Evolutionary conservation across 1,140 invertebrate genomes (phyloP).

Genomic region (Pinna nobilis): DNA sequence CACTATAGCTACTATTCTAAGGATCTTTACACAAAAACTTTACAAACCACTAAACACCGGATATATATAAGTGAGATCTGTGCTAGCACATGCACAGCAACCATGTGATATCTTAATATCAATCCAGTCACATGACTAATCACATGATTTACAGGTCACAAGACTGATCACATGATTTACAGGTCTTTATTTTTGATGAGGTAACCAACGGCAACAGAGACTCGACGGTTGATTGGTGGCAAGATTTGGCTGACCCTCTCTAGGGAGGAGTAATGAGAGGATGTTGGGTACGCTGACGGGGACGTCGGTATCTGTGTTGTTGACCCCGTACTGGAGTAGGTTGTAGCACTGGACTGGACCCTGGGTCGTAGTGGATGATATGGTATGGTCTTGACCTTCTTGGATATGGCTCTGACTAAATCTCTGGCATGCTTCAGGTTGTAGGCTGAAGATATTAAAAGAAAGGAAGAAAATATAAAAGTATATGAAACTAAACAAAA

Average conservation of each 20-base stretch:
- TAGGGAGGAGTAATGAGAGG: constrained; percentile 8
- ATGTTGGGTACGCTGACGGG: constrained; percentile 20
- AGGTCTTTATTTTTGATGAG: neutral
- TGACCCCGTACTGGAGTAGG: neutral
- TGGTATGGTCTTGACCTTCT: constrained; percentile 64
- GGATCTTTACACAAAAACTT: no score
- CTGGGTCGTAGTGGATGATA: constrained; percentile 27
- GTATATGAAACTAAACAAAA: neutral
- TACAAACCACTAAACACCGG: no score
- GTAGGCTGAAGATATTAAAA: constrained; percentile 58
- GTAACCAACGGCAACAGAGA: constrained; percentile 25
- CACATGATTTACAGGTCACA: no score
- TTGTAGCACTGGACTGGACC: constrained; percentile 14
- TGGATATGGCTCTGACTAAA: constrained; percentile 68
- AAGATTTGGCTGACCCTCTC: constrained; percentile 24
- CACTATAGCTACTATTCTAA: no score
- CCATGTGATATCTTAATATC: no score
- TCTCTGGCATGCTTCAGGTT: constrained; percentile 71
- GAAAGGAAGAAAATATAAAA: neutral
- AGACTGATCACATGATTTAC: no score
- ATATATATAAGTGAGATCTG: no score
- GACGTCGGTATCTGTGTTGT: constrained; percentile 8
- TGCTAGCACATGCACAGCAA: no score
- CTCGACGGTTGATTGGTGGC: constrained; percentile 25
- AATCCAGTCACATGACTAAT: no score